These are phyloP conservation scores for Perizoma affinitatum DNA, from an alignment of 2,888 invertebrate species.

Conservation along the genomic window DNA sequence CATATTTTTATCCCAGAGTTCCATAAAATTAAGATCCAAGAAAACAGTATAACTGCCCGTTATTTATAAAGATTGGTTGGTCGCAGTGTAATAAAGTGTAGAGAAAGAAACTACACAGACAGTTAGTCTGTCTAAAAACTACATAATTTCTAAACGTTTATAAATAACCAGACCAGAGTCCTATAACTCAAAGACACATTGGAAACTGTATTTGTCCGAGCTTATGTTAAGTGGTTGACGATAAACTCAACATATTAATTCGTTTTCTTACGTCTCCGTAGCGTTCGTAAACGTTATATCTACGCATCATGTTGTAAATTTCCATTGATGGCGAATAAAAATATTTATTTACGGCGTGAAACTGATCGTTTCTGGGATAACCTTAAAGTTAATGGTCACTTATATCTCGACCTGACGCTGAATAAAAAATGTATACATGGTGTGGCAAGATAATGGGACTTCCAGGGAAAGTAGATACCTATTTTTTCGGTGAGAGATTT, in stretches of 20 bases:
- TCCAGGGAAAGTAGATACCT: background rate
- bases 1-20: background rate
- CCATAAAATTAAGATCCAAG: constrained; percentile 14
- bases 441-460: background rate
- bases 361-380: constrained; percentile 68
- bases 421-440: constrained; percentile 36
- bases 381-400: constrained; percentile 73
- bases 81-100: too few relatives aligned
- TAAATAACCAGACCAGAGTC: too few relatives aligned
- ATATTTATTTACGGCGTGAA: constrained; percentile 64
- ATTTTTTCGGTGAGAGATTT: too few relatives aligned
- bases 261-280: constrained; percentile 9
- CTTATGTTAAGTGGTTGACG: too few relatives aligned
- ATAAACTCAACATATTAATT: constrained; percentile 7
- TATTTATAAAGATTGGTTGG: too few relatives aligned
- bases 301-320: constrained; percentile 19
- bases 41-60: too few relatives aligned
- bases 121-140: too few relatives aligned
- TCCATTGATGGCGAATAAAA: constrained; percentile 42
- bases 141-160: too few relatives aligned
- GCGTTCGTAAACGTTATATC: constrained; percentile 17
- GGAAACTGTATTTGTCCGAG: constrained; percentile 34
- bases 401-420: constrained; percentile 55
- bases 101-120: too few relatives aligned
- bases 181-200: constrained; percentile 12